These are phyloP conservation scores for Neoarius graeffei DNA, from an alignment of 2,113 vertebrate genomes.

Conservation along the genomic window DNA sequence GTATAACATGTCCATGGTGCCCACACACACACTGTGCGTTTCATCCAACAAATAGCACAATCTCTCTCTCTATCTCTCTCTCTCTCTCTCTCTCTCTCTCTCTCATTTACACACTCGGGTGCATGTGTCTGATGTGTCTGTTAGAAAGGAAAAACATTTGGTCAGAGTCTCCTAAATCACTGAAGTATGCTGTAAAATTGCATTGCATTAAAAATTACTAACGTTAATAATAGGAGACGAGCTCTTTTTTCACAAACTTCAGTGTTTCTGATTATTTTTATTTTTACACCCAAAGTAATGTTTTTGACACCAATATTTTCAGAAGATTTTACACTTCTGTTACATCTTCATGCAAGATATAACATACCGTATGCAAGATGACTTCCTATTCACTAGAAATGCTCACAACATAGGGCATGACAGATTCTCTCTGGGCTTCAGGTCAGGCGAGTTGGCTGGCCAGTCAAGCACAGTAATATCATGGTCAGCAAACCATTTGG, in stretches of 20 bases:
- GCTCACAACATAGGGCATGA: not conserved
- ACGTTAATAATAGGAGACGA: not conserved
- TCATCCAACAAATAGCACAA: not conserved
- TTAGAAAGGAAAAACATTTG: not conserved
- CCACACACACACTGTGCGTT: constrained; percentile 17
- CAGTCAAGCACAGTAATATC: not conserved
- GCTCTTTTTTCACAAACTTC: not conserved
- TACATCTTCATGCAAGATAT: too few relatives aligned
- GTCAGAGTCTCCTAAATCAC: not conserved
- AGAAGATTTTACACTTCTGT: not conserved
- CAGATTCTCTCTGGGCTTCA: not conserved
- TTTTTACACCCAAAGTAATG: not conserved
- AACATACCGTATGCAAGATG: too few relatives aligned
- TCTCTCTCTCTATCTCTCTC: not conserved
- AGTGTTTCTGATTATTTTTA: not conserved
- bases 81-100: too few relatives aligned
- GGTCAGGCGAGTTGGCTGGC: not conserved
- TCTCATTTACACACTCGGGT: not conserved
- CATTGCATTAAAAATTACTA: not conserved
- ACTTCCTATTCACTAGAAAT: not conserved
- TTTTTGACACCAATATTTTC: not conserved
- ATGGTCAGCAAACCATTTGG: too few relatives aligned
- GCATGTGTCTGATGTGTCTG: not conserved
- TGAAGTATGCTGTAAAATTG: not conserved
- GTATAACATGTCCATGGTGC: constrained; percentile 40